A percentile compares a stretch with the other conserved stretches of the same genome.
Conservation (phyloP, 2,888 invertebrate species). For the Caenorhabditis doughertyi region DNA sequence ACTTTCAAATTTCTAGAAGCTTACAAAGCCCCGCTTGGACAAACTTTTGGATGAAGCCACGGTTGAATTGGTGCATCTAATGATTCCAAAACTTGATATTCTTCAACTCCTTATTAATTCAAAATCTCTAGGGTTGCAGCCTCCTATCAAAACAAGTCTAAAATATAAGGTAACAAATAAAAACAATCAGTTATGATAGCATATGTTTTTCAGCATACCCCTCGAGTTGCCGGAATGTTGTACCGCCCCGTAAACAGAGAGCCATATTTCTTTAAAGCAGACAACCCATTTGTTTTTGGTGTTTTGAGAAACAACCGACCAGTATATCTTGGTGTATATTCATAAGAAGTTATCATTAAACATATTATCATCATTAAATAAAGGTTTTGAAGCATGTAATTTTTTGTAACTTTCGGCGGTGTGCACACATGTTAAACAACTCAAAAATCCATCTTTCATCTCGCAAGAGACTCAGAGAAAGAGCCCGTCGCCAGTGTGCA, state of each 20-base stretch:
- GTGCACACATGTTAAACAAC: not conserved
- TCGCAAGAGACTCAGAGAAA: not conserved
- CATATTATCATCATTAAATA: not conserved
- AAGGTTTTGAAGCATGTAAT: too few relatives aligned
- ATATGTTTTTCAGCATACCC: conserved; percentile 14
- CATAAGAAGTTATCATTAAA: not conserved
- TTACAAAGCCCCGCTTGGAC: conserved; percentile 18
- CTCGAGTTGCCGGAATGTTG: conserved; percentile 12
- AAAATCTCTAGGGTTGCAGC: conserved; percentile 16
- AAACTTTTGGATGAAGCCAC: conserved; percentile 5
- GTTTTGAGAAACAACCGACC: conserved; percentile 17
- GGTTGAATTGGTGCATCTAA: conserved; percentile 16
- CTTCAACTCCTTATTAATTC: conserved; percentile 23
- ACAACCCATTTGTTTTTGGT: conserved; percentile 34
- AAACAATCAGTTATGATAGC: too few relatives aligned
- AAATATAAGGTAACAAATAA: conserved; percentile 15
- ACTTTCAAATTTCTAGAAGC: conserved; percentile 8
- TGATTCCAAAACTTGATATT: conserved; percentile 26
- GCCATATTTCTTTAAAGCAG: conserved; percentile 40
- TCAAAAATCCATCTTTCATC: not conserved
- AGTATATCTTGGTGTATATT: conserved; percentile 23
- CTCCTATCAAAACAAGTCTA: conserved; percentile 31
- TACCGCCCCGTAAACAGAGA: conserved; percentile 41
- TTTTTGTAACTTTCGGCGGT: not conserved
- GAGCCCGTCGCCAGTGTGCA: too few relatives aligned